Percentiles rank a stretch among this genome's conserved stretches.
These are phyloP conservation scores for Epizoanthus illoricatus DNA, from an alignment of 92 coral and sea anemone genomes.

Conservation along the genomic window DNA sequence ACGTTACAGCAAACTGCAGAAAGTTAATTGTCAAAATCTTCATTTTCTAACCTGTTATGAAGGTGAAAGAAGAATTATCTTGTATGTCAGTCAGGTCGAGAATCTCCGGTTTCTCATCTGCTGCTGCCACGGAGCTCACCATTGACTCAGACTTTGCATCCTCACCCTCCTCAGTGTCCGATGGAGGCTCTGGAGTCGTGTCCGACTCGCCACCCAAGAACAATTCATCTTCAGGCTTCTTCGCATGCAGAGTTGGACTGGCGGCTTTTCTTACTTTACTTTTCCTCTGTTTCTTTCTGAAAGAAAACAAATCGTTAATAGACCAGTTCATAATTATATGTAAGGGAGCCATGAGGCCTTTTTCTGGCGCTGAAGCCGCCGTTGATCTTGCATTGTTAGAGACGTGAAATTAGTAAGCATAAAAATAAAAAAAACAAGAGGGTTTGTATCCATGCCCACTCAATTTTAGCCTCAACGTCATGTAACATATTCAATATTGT, in stretches of 20 bases:
- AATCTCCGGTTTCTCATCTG: background rate
- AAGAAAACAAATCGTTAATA: background rate
- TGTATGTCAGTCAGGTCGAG: background rate
- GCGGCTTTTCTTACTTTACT: background rate
- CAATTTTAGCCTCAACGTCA: too few species aligned
- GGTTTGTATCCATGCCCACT: background rate
- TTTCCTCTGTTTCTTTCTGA: conserved; percentile 21
- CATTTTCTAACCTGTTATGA: conserved; percentile 14
- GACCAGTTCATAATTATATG: background rate
- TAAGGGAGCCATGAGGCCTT: too few species aligned
- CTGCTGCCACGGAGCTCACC: conserved; percentile 49
- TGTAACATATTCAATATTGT: too few species aligned
- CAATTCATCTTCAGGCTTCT: conserved; percentile 36
- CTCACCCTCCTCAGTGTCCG: conserved; percentile 68
- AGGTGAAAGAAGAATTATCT: background rate
- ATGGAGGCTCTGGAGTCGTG: conserved; percentile 73
- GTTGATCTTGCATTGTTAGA: background rate
- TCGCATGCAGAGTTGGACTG: background rate
- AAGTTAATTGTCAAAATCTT: too few species aligned
- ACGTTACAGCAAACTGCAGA: too few species aligned
- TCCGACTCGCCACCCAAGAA: conserved; percentile 68
- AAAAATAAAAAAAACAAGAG: background rate
- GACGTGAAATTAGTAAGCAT: background rate
- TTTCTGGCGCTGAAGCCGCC: too few species aligned
- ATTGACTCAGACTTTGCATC: conserved; percentile 61